Conservation (phyloP, 2,113 vertebrate genomes). For the Gasterosteus nipponicus region DNA sequence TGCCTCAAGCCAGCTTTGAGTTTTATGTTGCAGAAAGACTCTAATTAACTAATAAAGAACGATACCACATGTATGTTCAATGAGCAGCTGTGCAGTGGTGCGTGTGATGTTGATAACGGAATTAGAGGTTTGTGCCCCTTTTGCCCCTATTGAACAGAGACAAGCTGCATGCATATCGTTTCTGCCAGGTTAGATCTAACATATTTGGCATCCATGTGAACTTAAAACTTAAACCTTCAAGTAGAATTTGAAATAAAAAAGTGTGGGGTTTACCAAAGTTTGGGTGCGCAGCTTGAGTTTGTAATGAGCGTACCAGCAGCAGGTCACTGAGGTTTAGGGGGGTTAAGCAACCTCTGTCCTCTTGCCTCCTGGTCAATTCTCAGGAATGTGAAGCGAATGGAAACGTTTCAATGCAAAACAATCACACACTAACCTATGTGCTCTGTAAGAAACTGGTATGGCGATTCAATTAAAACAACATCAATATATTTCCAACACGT, state of each 20-base stretch:
- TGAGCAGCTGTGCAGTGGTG: slow-evolving; percentile 6
- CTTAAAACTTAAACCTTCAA: neutral
- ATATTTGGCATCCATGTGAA: neutral
- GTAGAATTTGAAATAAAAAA: neutral
- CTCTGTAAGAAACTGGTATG: neutral
- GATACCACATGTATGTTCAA: slow-evolving; percentile 27
- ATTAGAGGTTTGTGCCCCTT: slow-evolving; percentile 25
- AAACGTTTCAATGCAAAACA: slow-evolving; percentile 36
- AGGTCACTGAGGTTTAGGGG: slow-evolving; percentile 31
- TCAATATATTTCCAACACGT: neutral
- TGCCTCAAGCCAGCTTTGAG: slow-evolving; percentile 22
- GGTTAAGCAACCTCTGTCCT: slow-evolving; percentile 53
- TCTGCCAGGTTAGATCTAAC: neutral
- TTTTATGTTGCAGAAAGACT: slow-evolving; percentile 31
- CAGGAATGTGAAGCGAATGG: slow-evolving; percentile 56
- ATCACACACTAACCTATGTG: slow-evolving; percentile 24
- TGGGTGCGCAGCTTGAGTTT: slow-evolving; percentile 29
- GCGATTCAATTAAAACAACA: neutral
- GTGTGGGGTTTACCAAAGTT: neutral
- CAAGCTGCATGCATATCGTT: neutral
- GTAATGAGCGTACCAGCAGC: slow-evolving; percentile 25
- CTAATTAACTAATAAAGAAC: slow-evolving; percentile 43
- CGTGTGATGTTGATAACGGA: slow-evolving; percentile 44
- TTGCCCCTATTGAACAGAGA: neutral
- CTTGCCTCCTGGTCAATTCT: slow-evolving; percentile 38